These are phyloP conservation scores for Mycteria americana DNA, from an alignment of 2,797 vertebrate genomes.

Conservation along the genomic window DNA sequence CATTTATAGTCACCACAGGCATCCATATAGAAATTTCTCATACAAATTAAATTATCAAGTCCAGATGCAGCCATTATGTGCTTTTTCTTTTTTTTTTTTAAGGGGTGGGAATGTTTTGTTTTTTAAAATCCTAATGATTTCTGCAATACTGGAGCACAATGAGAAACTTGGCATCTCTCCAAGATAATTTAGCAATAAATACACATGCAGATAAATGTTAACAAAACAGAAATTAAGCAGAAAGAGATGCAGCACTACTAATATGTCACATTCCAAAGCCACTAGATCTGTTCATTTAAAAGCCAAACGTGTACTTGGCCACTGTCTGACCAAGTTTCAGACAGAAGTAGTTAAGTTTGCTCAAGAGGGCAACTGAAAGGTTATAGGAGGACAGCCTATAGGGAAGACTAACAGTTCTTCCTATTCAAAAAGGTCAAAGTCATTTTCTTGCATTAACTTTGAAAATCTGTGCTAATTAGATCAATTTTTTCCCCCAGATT, in stretches of 20 bases:
- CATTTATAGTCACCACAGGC: not conserved
- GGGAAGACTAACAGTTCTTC: not conserved
- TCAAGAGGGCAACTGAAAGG: constrained; percentile 12
- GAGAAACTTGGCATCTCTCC: not conserved
- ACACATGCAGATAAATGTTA: constrained; percentile 4
- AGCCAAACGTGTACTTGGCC: not conserved
- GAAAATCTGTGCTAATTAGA: not conserved
- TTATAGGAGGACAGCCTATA: not conserved
- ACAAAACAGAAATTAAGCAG: constrained; percentile 20
- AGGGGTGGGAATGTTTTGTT: constrained; percentile 31
- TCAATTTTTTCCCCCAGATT: not conserved
- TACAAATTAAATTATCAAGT: not conserved
- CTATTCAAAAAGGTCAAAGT: not conserved
- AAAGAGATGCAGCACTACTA: not conserved
- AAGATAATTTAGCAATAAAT: constrained; percentile 30
- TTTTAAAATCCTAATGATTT: constrained; percentile 36
- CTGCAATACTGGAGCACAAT: constrained; percentile 27
- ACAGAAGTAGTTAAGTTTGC: not conserved
- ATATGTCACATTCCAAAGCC: not conserved
- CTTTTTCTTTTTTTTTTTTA: not conserved
- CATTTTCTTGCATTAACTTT: not conserved
- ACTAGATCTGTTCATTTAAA: not conserved
- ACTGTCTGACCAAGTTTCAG: not conserved
- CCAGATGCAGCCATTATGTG: not conserved
- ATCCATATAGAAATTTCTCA: not conserved